Percentiles rank a stretch among this genome's conserved stretches.
These are phyloP conservation scores for Steinernema feltiae DNA, from an alignment of 1,140 invertebrate species.

Conservation along the genomic window DNA sequence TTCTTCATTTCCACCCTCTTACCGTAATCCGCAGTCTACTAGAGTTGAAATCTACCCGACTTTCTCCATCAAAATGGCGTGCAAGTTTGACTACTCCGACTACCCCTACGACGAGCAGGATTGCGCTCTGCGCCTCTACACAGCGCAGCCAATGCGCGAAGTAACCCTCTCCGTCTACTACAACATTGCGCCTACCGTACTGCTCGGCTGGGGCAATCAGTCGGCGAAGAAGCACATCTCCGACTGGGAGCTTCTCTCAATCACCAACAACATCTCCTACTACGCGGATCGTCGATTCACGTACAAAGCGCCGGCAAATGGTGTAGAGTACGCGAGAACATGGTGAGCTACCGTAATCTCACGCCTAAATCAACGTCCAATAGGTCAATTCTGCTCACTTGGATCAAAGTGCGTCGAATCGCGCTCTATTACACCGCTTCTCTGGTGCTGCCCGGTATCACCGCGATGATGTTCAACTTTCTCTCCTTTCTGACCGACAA, in stretches of 20 bases:
- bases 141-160: constrained; percentile 39
- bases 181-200: constrained; percentile 27
- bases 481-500: constrained; percentile 34
- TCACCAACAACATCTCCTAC: constrained; percentile 26
- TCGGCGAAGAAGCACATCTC: constrained; percentile 35
- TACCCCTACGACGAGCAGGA: constrained; percentile 46
- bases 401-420: constrained; percentile 25
- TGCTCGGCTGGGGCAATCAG: constrained; percentile 39
- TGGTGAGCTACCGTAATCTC: constrained; percentile 22
- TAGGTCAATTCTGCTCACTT: constrained; percentile 19
- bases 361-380: neutral
- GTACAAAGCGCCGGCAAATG: constrained; percentile 25
- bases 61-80: constrained; percentile 50
- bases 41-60: constrained; percentile 53
- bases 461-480: constrained; percentile 32
- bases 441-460: constrained; percentile 34
- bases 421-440: constrained; percentile 28
- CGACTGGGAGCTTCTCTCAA: constrained; percentile 38
- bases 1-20: neutral
- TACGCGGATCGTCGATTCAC: constrained; percentile 19
- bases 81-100: constrained; percentile 45
- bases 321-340: constrained; percentile 29
- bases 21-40: constrained; percentile 13
- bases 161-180: constrained; percentile 35
- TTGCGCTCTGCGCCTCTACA: constrained; percentile 37